Percentiles rank a stretch among this genome's conserved stretches.
phyloP scores from a whole-genome alignment of 2,888 invertebrate species.

The Philonicus albiceps region DNA sequence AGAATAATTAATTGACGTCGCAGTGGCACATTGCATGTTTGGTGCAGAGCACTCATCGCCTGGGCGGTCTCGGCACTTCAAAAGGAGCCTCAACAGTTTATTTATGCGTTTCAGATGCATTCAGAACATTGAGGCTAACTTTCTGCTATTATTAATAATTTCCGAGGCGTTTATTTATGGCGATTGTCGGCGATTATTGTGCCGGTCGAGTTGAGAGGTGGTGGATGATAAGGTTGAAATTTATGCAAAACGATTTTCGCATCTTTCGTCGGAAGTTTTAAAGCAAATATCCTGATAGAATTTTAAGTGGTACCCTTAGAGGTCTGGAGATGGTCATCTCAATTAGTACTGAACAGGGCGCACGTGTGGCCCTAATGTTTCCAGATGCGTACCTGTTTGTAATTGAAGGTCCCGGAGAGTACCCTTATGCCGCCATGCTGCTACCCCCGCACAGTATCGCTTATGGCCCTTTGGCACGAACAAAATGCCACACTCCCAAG shows the following conservation, averaged over 20 bases:
- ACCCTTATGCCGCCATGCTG: background rate
- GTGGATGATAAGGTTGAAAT: background rate
- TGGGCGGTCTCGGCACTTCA: conserved; percentile 43
- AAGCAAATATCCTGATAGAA: background rate
- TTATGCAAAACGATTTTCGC: background rate
- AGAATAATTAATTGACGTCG: conserved; percentile 41
- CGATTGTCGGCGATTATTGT: background rate
- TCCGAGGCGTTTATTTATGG: conserved; percentile 40
- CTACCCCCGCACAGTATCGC: background rate
- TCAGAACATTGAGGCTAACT: background rate
- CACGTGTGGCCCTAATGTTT: background rate
- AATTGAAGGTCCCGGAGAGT: background rate
- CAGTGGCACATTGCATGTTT: conserved; percentile 43
- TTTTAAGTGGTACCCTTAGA: background rate
- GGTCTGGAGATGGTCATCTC: background rate
- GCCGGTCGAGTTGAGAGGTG: background rate
- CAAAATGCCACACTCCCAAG: background rate
- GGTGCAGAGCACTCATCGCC: conserved; percentile 22
- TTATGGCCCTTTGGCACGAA: conserved; percentile 26
- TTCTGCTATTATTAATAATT: conserved; percentile 39
- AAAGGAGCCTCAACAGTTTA: conserved; percentile 29
- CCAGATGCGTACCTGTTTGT: conserved; percentile 24
- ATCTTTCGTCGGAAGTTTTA: background rate
- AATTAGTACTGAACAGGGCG: background rate
- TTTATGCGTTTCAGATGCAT: conserved; percentile 13